phyloP scores from a whole-genome alignment of 1,140 invertebrate genomes.

The Aplysia californica region DNA sequence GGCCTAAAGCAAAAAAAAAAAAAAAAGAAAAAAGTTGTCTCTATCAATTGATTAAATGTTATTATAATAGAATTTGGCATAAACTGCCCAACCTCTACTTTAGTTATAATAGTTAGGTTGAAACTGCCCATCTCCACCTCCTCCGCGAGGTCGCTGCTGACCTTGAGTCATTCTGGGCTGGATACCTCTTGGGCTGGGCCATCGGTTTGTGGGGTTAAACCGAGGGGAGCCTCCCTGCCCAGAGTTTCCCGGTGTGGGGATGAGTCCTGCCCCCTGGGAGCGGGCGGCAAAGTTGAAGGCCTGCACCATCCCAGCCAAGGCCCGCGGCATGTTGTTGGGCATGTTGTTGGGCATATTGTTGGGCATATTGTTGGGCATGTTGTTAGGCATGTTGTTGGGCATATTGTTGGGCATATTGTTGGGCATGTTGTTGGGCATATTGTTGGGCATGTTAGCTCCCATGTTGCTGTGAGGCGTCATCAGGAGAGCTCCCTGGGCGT shows the following conservation, averaged over 20 bases:
- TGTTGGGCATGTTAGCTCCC: too few species aligned
- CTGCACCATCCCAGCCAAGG: neutral
- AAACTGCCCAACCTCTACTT: neutral
- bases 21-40: too few species aligned
- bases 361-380: too few species aligned
- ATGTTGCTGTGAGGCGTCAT: too few species aligned
- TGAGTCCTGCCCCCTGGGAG: neutral
- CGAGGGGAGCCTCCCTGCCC: neutral
- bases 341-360: too few species aligned
- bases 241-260: neutral
- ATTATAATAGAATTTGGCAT: neutral
- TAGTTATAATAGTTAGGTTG: neutral
- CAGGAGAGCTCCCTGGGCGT: neutral
- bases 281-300: neutral
- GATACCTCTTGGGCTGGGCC: neutral
- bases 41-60: too few species aligned
- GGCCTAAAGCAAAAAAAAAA: too few species aligned
- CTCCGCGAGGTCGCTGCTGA: neutral
- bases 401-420: too few species aligned
- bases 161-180: conserved; percentile 24
- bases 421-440: neutral
- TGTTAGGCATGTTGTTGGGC: neutral
- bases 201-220: neutral
- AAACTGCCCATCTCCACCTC: conserved; percentile 17
- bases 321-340: neutral